Evolutionary conservation across 2,888 invertebrate genomes (phyloP), one percentile per base, ranked within the genome.

Genomic region (Fragum sueziense): DNA sequence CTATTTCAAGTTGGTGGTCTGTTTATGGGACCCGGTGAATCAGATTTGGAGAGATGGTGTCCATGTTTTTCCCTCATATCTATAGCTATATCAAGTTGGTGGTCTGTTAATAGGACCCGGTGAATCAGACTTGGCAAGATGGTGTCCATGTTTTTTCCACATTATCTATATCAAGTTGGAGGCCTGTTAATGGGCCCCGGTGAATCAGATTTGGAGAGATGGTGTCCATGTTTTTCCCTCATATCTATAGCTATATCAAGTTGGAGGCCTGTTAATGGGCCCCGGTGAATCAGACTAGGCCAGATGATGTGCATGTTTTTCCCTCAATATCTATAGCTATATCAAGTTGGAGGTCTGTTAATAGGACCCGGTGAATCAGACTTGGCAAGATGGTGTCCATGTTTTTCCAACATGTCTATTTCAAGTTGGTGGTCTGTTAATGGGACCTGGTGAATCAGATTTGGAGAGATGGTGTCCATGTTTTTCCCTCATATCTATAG

Each of bases 51-150:
- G 0, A 89, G 79, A 71, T 89, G 89, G 57, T 86, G 79, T 37
- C 97, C 97, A 92, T 96, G 96, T 91, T 96, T 96, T 91, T 97
- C 97, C 96, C 97, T 97, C 86, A 96, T 94, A 89, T 97, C 97
- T 6, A 97, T 96, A 0, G 97, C 96, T 93, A 97, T 97, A 90
- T n/a, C n/a, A n/a, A n/a, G n/a, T n/a, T n/a, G n/a, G n/a, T n/a
- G n/a, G n/a, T n/a, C n/a, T n/a, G n/a, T n/a, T n/a, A n/a, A n/a
- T n/a, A n/a, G n/a, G n/a, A n/a, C n/a, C n/a, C n/a, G n/a, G n/a
- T n/a, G n/a, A n/a, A n/a, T n/a, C n/a, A n/a, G n/a, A n/a, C n/a
- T n/a, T n/a, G n/a, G n/a, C n/a, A n/a, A n/a, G n/a, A n/a, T n/a
- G n/a, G n/a, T n/a, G n/a, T n/a, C n/a, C n/a, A n/a, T n/a, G n/a